A percentile compares a stretch with the other conserved stretches of the same genome.
phyloP scores from a whole-genome alignment of 2,797 vertebrate species.

The Craterocephalus amniculus region DNA sequence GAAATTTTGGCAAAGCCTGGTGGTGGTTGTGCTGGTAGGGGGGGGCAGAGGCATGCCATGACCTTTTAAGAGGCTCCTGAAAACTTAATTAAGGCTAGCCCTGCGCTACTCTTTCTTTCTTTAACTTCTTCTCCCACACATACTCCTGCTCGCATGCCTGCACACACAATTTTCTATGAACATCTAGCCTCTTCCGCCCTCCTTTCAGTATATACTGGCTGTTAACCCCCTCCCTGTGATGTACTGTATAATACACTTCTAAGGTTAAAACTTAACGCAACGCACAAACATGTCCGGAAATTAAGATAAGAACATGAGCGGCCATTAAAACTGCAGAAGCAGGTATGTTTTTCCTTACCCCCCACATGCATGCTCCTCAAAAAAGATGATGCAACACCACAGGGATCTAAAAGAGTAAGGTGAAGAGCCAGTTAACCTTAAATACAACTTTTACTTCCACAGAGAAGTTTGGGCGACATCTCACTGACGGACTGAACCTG shows the following conservation, averaged over 20 bases:
- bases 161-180: slow-evolving; percentile 20
- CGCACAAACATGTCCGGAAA: slow-evolving; percentile 14
- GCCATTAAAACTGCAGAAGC: slow-evolving; percentile 72
- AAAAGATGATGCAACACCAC: slow-evolving; percentile 35
- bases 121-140: slow-evolving; percentile 29
- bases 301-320: slow-evolving; percentile 19
- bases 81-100: slow-evolving; percentile 80
- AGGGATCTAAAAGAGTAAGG: slow-evolving; percentile 30
- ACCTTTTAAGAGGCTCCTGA: slow-evolving; percentile 82
- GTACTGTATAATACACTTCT: slow-evolving; percentile 30
- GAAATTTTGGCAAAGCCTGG: slow-evolving; percentile 61
- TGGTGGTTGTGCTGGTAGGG: slow-evolving; percentile 30
- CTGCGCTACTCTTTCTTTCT: slow-evolving; percentile 46
- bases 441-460: slow-evolving; percentile 32
- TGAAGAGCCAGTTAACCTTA: slow-evolving; percentile 43
- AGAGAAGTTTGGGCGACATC: slow-evolving; percentile 29
- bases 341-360: slow-evolving; percentile 54
- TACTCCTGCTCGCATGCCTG: slow-evolving; percentile 1
- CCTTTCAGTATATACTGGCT: slow-evolving; percentile 25
- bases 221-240: slow-evolving; percentile 50
- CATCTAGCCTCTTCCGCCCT: slow-evolving; percentile 22
- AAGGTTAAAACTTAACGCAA: slow-evolving; percentile 41
- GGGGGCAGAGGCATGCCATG: slow-evolving; percentile 66
- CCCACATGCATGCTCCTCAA: slow-evolving; percentile 59
- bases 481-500: slow-evolving; percentile 21